A percentile compares a stretch with the other conserved stretches of the same genome.
Evolutionary conservation across 2,797 vertebrate species (phyloP).

Genomic region (Apogon hyalosoma): DNA sequence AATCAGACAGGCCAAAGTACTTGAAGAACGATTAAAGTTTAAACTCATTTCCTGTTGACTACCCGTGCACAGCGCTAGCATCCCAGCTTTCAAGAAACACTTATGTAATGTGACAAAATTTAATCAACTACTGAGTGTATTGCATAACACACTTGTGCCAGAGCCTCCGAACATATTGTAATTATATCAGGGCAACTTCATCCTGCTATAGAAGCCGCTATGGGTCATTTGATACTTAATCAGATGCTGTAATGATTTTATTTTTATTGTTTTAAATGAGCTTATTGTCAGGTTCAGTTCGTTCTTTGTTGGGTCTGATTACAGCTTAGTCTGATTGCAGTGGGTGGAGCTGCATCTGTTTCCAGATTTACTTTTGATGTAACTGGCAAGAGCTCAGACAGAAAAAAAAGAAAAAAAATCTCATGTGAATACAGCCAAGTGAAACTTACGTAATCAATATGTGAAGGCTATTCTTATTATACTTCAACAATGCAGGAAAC

Average conservation of each 20-base stretch:
- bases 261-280: conserved; percentile 24
- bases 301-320: conserved; percentile 15
- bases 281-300: conserved; percentile 12
- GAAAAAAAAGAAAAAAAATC: not conserved
- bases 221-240: conserved; percentile 47
- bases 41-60: conserved; percentile 49
- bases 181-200: conserved; percentile 40
- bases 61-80: conserved; percentile 6
- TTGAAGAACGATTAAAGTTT: conserved; percentile 63
- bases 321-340: conserved; percentile 30
- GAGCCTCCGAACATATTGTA: conserved; percentile 49
- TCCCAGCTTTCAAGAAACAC: conserved; percentile 56
- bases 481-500: not conserved
- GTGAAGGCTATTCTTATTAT: conserved; percentile 28
- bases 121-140: conserved; percentile 57
- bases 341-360: conserved; percentile 36
- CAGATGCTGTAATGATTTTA: conserved; percentile 29
- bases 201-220: conserved; percentile 31
- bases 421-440: conserved; percentile 10
- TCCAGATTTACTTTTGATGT: conserved; percentile 29
- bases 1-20: conserved; percentile 52
- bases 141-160: conserved; percentile 55
- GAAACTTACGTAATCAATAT: conserved; percentile 44
- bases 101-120: conserved; percentile 53
- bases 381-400: conserved; percentile 22